Base-by-base conservation (phyloP, 2,888 invertebrate species). In the Tineola bisselliella region DNA sequence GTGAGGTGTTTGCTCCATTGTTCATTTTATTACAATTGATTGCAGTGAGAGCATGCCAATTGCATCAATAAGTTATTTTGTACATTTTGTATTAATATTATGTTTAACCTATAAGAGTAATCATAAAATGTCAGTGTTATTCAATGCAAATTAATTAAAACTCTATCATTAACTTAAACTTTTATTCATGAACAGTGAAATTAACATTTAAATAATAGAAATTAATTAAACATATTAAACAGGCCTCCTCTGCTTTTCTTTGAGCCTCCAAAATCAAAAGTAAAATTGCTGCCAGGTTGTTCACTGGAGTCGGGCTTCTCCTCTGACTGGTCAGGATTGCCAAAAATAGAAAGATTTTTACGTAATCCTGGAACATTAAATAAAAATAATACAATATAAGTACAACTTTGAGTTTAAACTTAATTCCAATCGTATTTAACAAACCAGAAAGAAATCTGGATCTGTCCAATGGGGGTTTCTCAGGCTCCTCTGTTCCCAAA, bases 11-110 rank as follows among this genome's bases (percentile, higher is more conserved):
- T 83, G 94, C 96, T 54, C 97, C 97, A 15, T 88, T 98, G 60
- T 97, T 97, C 77, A 94, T 97, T 66, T 86, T 97, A 61, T 84
- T 97, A 61, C 95, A 97, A 75, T 86, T 98, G 63, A 92, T 98
- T 67, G 95, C 97, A 66, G 93, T 97, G 61, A 89, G 97, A 72
- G 97, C 97, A 52, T 98, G 98, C 81, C 97, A 97, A 79, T 84
- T 94, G 70, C 93, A 93, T 74, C 87, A 87, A 69, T 87, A 72
- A 73, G 52, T 64, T 60, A 33, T 43, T n/a, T 43, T 43, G 13
- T 43, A 3, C 5, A 5, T 43, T 10, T 43, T 43, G 43, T 60
- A 52, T n/a, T n/a, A n/a, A n/a, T n/a, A n/a, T n/a, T n/a, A 19
- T 43, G 19, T 44, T 62, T 56, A 31, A 13, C 38, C 25, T 25